Base-by-base conservation (phyloP, 1,140 invertebrate species). In the Micrasema longulum region DNA sequence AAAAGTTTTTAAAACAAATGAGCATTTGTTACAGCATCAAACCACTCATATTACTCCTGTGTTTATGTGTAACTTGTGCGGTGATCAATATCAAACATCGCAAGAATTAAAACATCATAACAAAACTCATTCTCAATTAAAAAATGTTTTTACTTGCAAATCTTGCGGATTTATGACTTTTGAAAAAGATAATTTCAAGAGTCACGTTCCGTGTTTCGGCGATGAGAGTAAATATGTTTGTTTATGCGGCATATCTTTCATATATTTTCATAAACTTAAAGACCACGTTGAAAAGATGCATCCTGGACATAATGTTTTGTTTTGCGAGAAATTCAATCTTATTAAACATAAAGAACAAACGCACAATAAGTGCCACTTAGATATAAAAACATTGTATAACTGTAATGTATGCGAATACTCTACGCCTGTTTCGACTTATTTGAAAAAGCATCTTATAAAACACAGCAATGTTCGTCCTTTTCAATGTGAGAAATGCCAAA, bases 1-100 rank as follows among this genome's bases (percentile, higher is more conserved):
- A 22, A 62, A 62, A 41, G 35, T 62, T 12, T 62, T 62, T 4
- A 62, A 62, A 43, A 41, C 57, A 18, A 38, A 60, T 22, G 16
- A 18, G 0, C n/a, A 60, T 43, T 14, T 41, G n/a, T 6, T 9
- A 1, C 14, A 60, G 22, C 55, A 41, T n/a, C 26, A 18, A 20
- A 22, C 1, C 10, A 60, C 36, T 10, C 35, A 62, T n/a, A n/a
- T n/a, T n/a, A n/a, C n/a, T n/a, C n/a, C n/a, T n/a, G n/a, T n/a
- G 2, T n/a, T 10, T 6, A 1, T 22, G 1, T 22, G 50, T 20
- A 20, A 22, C 50, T 52, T 52, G 50, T 52, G 50, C 18, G 50
- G 20, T 23, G 50, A 52, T 22, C 20, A 22, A 11, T 52, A 18
- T 52, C 50, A 52, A 22, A 9, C 20, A 22, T 22, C 12, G n/a